These are phyloP conservation scores for Papilio helenus DNA, from an alignment of 1,140 invertebrate genomes.

Conservation along the genomic window DNA sequence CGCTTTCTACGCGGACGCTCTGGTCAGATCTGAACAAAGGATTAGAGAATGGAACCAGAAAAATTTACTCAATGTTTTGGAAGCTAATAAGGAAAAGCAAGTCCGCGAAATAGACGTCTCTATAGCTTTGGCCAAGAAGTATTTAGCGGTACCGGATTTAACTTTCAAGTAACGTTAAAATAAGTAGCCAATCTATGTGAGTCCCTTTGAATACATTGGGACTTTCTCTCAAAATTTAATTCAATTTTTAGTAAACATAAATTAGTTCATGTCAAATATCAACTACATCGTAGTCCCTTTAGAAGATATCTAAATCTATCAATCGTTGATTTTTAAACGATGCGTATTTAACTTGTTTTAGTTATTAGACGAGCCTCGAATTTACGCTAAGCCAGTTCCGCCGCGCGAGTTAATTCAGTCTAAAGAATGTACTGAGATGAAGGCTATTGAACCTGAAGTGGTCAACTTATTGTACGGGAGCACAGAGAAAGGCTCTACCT, in stretches of 20 bases:
- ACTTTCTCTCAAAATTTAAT: not conserved
- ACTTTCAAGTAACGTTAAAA: not conserved
- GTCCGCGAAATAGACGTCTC: slow-evolving; percentile 62
- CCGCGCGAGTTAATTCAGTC: slow-evolving; percentile 47
- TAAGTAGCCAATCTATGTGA: too few species aligned
- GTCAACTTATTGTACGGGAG: slow-evolving; percentile 63
- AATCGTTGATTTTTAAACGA: not conserved
- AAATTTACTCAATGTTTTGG: slow-evolving; percentile 58
- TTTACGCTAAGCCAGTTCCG: slow-evolving; percentile 49
- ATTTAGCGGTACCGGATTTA: slow-evolving; percentile 49
- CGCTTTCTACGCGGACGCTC: slow-evolving; percentile 58
- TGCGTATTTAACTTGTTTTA: slow-evolving; percentile 35
- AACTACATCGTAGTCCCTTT: not conserved
- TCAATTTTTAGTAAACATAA: not conserved
- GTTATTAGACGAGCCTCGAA: slow-evolving; percentile 59
- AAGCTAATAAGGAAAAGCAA: slow-evolving; percentile 60
- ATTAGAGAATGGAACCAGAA: slow-evolving; percentile 59
- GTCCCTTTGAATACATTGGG: not conserved
- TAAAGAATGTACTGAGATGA: slow-evolving; percentile 66
- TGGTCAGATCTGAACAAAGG: slow-evolving; percentile 49
- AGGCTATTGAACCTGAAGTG: slow-evolving; percentile 68
- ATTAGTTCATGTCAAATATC: not conserved
- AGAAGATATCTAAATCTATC: not conserved
- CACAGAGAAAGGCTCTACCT: slow-evolving; percentile 64
- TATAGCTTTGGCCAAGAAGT: slow-evolving; percentile 57